Percentiles rank a stretch among this genome's conserved stretches.
These are phyloP conservation scores for Polyodon spathula DNA, from an alignment of 2,113 vertebrate genomes.

Conservation along the genomic window DNA sequence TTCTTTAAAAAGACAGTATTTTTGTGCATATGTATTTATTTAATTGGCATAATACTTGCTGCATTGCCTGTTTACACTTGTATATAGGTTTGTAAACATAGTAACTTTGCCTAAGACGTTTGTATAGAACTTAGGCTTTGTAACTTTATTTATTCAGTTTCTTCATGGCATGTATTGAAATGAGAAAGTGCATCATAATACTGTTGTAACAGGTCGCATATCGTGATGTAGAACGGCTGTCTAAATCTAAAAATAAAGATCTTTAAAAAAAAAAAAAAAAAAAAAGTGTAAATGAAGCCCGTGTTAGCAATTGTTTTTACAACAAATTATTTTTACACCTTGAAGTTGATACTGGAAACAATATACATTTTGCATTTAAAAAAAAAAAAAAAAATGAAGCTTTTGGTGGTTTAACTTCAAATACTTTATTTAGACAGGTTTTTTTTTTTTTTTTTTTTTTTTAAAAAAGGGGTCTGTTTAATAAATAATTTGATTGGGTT, in stretches of 20 bases:
- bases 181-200: slow-evolving; percentile 28
- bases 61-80: slow-evolving; percentile 27
- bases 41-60: slow-evolving; percentile 29
- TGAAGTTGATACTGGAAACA: too few species aligned
- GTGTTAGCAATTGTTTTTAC: too few species aligned
- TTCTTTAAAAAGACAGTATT: slow-evolving; percentile 4
- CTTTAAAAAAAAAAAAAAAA: slow-evolving; percentile 13
- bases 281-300: not conserved
- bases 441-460: too few species aligned
- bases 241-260: slow-evolving; percentile 15
- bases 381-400: too few species aligned
- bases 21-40: slow-evolving; percentile 2
- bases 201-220: slow-evolving; percentile 1
- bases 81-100: slow-evolving; percentile 28
- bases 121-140: slow-evolving; percentile 3
- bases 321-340: too few species aligned
- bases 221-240: slow-evolving; percentile 10
- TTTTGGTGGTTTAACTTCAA: too few species aligned
- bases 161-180: slow-evolving; percentile 42
- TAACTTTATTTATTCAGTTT: slow-evolving; percentile 32
- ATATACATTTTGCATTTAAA: too few species aligned
- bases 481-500: too few species aligned
- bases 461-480: too few species aligned
- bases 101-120: not conserved
- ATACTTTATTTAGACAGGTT: too few species aligned